phyloP scores from a whole-genome alignment of 1,140 invertebrate species.

The Zaprionus taronus region DNA sequence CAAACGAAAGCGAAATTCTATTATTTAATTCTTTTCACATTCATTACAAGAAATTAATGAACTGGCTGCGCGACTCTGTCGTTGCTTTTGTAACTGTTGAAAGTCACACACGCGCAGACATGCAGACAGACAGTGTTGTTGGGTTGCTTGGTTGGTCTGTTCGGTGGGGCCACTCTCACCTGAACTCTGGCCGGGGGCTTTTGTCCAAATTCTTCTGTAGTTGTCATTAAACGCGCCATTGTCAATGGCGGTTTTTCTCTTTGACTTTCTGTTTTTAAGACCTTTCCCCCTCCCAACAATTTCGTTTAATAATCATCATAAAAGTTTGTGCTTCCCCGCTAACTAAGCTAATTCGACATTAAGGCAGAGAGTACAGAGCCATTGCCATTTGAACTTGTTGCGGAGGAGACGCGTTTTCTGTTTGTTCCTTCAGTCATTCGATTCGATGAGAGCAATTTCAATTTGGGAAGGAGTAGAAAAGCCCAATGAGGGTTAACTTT shows the following conservation, averaged over 20 bases:
- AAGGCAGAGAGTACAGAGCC: conserved; percentile 43
- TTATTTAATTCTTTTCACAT: conserved; percentile 84
- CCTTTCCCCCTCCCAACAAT: conserved; percentile 52
- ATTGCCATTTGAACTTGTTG: conserved; percentile 73
- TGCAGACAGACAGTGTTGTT: conserved; percentile 22
- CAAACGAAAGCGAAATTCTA: conserved; percentile 84
- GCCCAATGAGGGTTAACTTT: conserved; percentile 65
- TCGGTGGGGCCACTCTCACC: conserved; percentile 62
- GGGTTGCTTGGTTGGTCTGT: conserved; percentile 28
- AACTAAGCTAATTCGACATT: conserved; percentile 54
- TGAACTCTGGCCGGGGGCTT: conserved; percentile 48
- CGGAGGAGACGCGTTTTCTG: conserved; percentile 14
- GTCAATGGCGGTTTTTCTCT: conserved; percentile 50
- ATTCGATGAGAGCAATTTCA: conserved; percentile 31
- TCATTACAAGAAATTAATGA: conserved; percentile 80
- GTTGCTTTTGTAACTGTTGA: conserved; percentile 13
- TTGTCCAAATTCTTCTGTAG: conserved; percentile 68
- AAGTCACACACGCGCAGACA: conserved; percentile 30
- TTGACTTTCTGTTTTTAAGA: conserved; percentile 73
- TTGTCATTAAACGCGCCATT: conserved; percentile 73
- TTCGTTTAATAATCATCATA: conserved; percentile 66
- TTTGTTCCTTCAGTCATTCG: conserved; percentile 20
- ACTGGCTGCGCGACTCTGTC: conserved; percentile 19
- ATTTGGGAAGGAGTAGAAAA: conserved; percentile 24
- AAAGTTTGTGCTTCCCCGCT: conserved; percentile 33